Evolutionary conservation across 2,888 invertebrate species (phyloP).

Genomic region (Pimpla rufipes): DNA sequence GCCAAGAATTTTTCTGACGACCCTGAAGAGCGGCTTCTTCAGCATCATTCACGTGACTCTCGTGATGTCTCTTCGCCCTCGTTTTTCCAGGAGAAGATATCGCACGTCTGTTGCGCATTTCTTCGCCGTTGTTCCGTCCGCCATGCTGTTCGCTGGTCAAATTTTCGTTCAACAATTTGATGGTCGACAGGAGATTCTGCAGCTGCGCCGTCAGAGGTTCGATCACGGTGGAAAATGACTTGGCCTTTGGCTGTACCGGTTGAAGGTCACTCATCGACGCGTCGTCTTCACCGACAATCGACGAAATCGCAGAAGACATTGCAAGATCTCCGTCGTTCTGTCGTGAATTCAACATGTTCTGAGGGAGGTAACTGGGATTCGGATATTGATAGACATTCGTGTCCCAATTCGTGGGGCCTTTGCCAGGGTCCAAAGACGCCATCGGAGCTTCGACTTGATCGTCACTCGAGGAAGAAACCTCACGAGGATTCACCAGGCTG

Average conservation of each 20-base stretch:
- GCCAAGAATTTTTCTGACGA: not conserved
- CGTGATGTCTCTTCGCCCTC: constrained; percentile 52
- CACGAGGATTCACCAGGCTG: constrained; percentile 41
- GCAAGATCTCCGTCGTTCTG: not conserved
- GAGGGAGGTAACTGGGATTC: constrained; percentile 66
- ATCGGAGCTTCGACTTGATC: constrained; percentile 14
- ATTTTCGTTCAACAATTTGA: constrained; percentile 73
- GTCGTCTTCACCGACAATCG: not conserved
- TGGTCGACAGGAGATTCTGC: constrained; percentile 72
- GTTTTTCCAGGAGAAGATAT: constrained; percentile 16
- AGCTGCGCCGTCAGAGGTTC: constrained; percentile 73
- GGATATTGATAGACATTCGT: constrained; percentile 63
- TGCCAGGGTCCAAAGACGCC: not conserved
- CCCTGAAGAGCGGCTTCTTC: constrained; percentile 1
- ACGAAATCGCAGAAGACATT: constrained; percentile 4
- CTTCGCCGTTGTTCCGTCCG: constrained; percentile 12
- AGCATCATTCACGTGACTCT: not conserved
- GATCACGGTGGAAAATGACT: constrained; percentile 71
- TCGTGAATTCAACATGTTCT: constrained; percentile 54
- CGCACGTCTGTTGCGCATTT: constrained; percentile 29
- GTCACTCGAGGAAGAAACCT: constrained; percentile 35
- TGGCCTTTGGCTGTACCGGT: constrained; percentile 24
- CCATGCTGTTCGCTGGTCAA: constrained; percentile 63
- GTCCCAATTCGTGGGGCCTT: constrained; percentile 31
- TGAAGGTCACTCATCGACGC: not conserved